A percentile compares a stretch with the other conserved stretches of the same genome.
Evolutionary conservation across 35 echinoderm and acorn worm genomes (phyloP).

Genomic region (Apostichopus parvimensis): DNA sequence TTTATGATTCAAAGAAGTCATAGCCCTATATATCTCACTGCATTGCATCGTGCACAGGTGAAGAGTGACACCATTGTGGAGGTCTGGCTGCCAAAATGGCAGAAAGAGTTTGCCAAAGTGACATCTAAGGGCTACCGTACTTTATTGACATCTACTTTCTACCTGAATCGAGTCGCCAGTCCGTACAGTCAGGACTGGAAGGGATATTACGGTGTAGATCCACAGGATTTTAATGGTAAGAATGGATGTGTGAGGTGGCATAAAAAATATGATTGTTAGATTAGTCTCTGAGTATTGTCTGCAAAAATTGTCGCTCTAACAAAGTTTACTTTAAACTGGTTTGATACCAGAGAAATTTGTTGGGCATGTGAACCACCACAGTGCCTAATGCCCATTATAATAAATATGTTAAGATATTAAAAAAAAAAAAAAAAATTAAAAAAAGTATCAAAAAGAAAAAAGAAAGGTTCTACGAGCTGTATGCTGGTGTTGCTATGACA

Average conservation of each 20-base stretch:
- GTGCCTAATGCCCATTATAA: too few species aligned
- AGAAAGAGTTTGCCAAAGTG: conserved; percentile 64
- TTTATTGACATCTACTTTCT: conserved; percentile 80
- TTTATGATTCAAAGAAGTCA: not conserved
- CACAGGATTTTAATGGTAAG: conserved; percentile 74
- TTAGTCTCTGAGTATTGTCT: too few species aligned
- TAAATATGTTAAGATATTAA: too few species aligned
- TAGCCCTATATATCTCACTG: not conserved
- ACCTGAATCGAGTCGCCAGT: conserved; percentile 64
- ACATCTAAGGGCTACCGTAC: conserved; percentile 71
- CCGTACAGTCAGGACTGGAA: conserved; percentile 75
- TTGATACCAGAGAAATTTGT: too few species aligned
- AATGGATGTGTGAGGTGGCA: conserved; percentile 41
- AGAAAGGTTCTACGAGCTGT: too few species aligned
- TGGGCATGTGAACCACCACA: too few species aligned
- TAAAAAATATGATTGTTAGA: too few species aligned
- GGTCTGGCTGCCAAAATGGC: conserved; percentile 63
- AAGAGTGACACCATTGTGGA: conserved; percentile 69
- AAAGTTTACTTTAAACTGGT: too few species aligned
- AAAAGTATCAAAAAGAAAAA: too few species aligned
- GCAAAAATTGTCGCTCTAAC: too few species aligned
- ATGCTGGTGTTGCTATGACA: too few species aligned
- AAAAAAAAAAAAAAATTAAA: too few species aligned
- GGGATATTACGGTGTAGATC: conserved; percentile 72
- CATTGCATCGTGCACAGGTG: conserved; percentile 56